These are phyloP conservation scores for Genyomyrus donnyi DNA, from an alignment of 2,113 vertebrate genomes.

Conservation along the genomic window DNA sequence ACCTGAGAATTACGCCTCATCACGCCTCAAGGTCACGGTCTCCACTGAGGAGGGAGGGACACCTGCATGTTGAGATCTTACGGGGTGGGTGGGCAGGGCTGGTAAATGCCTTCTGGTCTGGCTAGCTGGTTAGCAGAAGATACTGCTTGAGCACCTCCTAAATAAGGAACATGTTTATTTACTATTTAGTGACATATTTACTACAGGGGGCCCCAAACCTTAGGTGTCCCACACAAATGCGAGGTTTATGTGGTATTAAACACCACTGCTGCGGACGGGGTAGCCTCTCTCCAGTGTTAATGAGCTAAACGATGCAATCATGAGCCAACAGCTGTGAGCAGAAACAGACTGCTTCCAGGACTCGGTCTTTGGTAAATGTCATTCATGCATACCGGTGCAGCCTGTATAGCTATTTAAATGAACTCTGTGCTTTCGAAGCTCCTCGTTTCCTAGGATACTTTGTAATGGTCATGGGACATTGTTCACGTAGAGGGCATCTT, in stretches of 20 bases:
- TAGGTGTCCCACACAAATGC: background rate
- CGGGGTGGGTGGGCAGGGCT: background rate
- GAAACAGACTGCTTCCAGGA: background rate
- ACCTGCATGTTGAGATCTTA: background rate
- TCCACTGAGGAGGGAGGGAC: background rate
- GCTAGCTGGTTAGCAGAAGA: background rate
- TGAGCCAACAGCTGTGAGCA: background rate
- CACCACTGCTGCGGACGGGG: background rate
- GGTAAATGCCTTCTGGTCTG: background rate
- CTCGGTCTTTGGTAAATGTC: background rate
- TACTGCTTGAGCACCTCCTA: background rate
- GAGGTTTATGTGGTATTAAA: background rate
- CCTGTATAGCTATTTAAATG: background rate
- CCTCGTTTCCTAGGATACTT: background rate
- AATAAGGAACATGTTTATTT: background rate
- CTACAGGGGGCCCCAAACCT: background rate
- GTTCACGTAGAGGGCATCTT: background rate
- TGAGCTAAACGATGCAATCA: background rate
- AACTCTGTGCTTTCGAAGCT: background rate
- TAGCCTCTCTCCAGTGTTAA: background rate
- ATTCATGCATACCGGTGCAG: background rate
- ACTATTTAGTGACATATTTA: background rate
- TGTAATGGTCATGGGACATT: background rate
- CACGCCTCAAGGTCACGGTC: background rate
- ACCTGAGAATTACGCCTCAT: background rate